Percentiles rank a stretch among this genome's conserved stretches.
phyloP scores from a whole-genome alignment of 1,140 invertebrate species.

The Drosophila trapezifrons region DNA sequence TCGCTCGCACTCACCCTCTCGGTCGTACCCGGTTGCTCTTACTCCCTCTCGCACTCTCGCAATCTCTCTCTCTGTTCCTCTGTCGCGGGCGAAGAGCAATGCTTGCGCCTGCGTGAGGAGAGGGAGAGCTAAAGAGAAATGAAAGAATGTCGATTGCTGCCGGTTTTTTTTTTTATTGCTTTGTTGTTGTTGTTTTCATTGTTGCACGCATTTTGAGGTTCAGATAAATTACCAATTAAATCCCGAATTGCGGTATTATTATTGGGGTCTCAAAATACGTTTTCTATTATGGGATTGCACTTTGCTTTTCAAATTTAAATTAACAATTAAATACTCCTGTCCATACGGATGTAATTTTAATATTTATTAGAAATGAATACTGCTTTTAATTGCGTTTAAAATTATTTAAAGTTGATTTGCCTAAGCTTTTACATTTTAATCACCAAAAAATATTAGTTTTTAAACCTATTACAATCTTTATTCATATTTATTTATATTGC shows the following conservation, averaged over 20 bases:
- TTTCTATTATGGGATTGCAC: neutral
- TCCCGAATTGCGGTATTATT: neutral
- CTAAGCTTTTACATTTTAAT: neutral
- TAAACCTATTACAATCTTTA: neutral
- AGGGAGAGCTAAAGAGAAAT: slow-evolving; percentile 18
- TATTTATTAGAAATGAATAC: neutral
- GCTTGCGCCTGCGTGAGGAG: slow-evolving; percentile 28
- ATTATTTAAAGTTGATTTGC: too few relatives aligned
- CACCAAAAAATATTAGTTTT: neutral
- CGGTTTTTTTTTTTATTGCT: slow-evolving; percentile 25
- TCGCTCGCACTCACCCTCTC: slow-evolving; percentile 26
- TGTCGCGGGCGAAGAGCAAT: slow-evolving; percentile 12
- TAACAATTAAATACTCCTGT: neutral
- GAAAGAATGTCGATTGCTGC: slow-evolving; percentile 41
- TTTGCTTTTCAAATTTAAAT: neutral
- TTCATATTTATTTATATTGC: neutral
- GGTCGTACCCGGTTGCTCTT: slow-evolving; percentile 18
- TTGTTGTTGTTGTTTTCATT: slow-evolving; percentile 22
- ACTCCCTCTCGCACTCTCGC: slow-evolving; percentile 2
- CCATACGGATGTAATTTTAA: neutral
- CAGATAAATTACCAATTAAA: slow-evolving; percentile 29
- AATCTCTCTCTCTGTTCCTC: neutral
- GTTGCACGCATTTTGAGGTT: slow-evolving; percentile 24
- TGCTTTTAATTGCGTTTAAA: too few relatives aligned
- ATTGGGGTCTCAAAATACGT: neutral